Evolutionary conservation across 2,797 vertebrate species (phyloP).

Genomic region (Sebastes hopkinsi): DNA sequence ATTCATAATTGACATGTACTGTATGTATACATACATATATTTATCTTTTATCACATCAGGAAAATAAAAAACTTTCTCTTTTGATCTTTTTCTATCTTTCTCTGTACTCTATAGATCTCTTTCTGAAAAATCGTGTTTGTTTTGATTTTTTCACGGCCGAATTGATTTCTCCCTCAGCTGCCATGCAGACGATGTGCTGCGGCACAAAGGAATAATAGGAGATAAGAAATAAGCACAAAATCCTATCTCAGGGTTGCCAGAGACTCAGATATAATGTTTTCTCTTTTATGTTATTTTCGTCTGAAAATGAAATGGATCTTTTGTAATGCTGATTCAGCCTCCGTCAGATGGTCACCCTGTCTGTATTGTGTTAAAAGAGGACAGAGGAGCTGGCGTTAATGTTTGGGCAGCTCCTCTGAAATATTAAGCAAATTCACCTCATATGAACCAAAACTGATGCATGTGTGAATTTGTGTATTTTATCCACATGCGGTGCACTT

Average conservation of each 20-base stretch:
- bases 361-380: background rate
- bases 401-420: background rate
- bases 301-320: slow-evolving; percentile 63
- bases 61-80: slow-evolving; percentile 7
- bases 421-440: background rate
- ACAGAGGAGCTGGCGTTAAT: background rate
- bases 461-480: slow-evolving; percentile 1
- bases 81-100: slow-evolving; percentile 23
- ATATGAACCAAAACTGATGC: background rate
- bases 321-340: slow-evolving; percentile 56
- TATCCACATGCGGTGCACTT: background rate
- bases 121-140: slow-evolving; percentile 60
- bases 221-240: slow-evolving; percentile 67
- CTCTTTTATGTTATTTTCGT: slow-evolving; percentile 62
- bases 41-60: slow-evolving; percentile 19
- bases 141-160: slow-evolving; percentile 55
- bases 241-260: slow-evolving; percentile 46
- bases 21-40: background rate
- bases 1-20: slow-evolving; percentile 55
- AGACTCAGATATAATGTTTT: slow-evolving; percentile 56
- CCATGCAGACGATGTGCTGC: slow-evolving; percentile 40
- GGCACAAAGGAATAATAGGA: slow-evolving; percentile 53
- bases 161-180: slow-evolving; percentile 68
- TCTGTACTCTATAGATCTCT: slow-evolving; percentile 5
- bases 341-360: slow-evolving; percentile 30